Evolutionary conservation across 2,797 vertebrate genomes (phyloP), one percentile per base, ranked within the genome.

Genomic region (Acipenser oxyrinchus): DNA sequence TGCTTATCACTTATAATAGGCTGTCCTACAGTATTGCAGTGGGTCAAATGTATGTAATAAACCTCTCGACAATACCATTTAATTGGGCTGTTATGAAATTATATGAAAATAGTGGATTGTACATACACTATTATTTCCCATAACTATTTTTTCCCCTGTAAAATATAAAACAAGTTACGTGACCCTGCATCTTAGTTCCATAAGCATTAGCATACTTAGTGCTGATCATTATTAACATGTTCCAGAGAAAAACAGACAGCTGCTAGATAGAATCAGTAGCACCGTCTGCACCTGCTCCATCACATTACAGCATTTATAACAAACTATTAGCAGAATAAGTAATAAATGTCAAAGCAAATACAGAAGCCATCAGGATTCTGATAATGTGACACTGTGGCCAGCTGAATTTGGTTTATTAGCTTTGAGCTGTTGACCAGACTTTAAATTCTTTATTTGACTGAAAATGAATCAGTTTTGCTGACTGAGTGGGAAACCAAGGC

Each of bases 201-300:
- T 72, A 76, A 79, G 78, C 70, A 78, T 83, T 78, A 75, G 68
- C 73, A 73, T 73, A 68, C 70, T 66, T 68, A 78, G 73, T 80
- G 78, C 73, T 77, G 70, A 75, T 74, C 71, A 77, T 76, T 67
- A 78, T 74, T 78, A 79, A 74, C 69, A 77, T 75, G 69, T 78
- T 75, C 74, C 65, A 49, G 70, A 55, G 70, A 74, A 83, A 81
- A 81, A 84, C 78, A 82, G 81, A 87, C 85, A 89, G 82, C 81
- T 86, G 80, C 78, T 87, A 77, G 76, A 64, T 74, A 77, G 74
- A 82, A 86, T 86, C 82, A 86, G 73, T 76, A 76, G 72, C 73
- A 75, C 78, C 81, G 81, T 84, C 83, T 81, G 77, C 80, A 82
- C 76, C 66, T 62, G 72, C 79, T 77, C 66, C 62, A 75, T 77